Percentiles rank a stretch among this genome's conserved stretches.
Evolutionary conservation across 2,113 vertebrate genomes (phyloP).

Genomic region (pig (Sus scrofa)): T2T-Sscrofa CM000825.6:41155501-41156000

Average conservation of each 20-base stretch:
- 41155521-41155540: neutral
- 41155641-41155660: neutral
- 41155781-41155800: neutral
- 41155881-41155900: neutral
- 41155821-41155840: neutral
- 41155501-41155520: neutral
- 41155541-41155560: neutral
- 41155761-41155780: conserved; percentile 13
- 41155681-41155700: neutral
- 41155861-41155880: neutral
- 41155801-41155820: neutral
- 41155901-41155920: neutral
- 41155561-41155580: neutral
- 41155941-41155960: neutral
- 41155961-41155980: neutral
- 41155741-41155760: neutral
- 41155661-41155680: neutral
- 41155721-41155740: neutral
- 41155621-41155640: neutral
- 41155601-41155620: neutral
- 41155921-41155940: neutral
- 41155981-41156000: neutral
- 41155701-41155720: neutral
- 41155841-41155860: neutral
- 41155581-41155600: neutral